These are phyloP conservation scores for Habropoda laboriosa DNA, from an alignment of 1,140 invertebrate genomes.

Conservation along the genomic window DNA sequence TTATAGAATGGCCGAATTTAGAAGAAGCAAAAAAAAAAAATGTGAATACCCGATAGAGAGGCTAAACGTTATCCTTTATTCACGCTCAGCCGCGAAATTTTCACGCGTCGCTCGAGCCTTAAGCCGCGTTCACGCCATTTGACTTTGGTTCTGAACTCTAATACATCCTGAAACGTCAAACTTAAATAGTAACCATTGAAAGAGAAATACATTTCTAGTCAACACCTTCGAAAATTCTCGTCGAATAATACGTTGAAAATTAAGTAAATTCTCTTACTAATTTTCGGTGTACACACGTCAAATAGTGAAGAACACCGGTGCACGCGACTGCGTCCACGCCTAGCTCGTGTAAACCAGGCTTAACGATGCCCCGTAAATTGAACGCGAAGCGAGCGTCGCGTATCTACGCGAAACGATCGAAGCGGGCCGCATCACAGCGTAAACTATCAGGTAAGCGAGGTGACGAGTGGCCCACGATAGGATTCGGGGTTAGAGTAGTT, in stretches of 20 bases:
- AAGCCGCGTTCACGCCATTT: not conserved
- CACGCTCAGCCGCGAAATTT: not conserved
- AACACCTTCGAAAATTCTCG: not conserved
- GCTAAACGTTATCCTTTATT: not conserved
- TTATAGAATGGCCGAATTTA: not conserved
- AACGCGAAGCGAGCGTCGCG: conserved; percentile 5
- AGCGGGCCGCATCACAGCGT: conserved; percentile 25
- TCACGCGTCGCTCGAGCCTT: not conserved
- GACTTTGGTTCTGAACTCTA: not conserved
- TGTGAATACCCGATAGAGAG: not conserved
- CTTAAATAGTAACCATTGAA: too few relatives aligned
- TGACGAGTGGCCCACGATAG: conserved; percentile 4
- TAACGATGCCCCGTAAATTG: conserved; percentile 57
- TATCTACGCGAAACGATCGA: conserved; percentile 27
- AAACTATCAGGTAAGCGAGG: conserved; percentile 47
- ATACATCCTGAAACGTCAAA: too few relatives aligned
- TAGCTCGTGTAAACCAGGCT: conserved; percentile 50
- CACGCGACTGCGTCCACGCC: conserved; percentile 33
- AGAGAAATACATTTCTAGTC: too few relatives aligned
- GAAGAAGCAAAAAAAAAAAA: too few relatives aligned
- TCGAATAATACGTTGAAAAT: too few relatives aligned
- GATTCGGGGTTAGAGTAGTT: not conserved
- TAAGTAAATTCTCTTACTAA: too few relatives aligned
- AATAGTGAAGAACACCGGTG: conserved; percentile 11
- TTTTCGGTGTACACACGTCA: conserved; percentile 33